Conservation (phyloP, 2,113 vertebrate genomes). For the Cnemophilus loriae region DNA sequence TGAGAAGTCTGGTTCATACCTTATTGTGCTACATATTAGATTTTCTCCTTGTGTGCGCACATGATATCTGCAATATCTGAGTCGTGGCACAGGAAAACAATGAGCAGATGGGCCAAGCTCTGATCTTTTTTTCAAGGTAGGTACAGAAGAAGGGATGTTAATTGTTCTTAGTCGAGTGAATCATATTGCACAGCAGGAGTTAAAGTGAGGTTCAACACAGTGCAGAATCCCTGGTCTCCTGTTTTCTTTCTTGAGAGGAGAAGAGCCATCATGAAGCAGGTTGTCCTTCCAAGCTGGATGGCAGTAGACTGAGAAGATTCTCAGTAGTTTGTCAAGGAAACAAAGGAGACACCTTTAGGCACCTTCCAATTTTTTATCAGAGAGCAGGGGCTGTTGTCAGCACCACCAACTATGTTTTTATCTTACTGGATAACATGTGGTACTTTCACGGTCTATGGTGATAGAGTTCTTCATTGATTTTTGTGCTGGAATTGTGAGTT, state of each 20-base stretch:
- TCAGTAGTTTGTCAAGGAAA: background rate
- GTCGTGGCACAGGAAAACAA: background rate
- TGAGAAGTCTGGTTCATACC: background rate
- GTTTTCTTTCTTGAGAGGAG: background rate
- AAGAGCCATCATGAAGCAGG: background rate
- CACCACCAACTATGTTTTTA: background rate
- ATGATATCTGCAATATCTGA: background rate
- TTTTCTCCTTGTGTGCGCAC: background rate
- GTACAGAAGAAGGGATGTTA: background rate
- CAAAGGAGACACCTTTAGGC: background rate
- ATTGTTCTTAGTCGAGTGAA: background rate
- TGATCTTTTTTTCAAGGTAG: background rate
- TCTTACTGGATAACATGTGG: background rate
- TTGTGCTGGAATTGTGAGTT: background rate
- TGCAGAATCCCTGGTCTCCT: background rate
- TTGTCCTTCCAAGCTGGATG: background rate
- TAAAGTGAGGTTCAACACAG: background rate
- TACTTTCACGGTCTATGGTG: background rate
- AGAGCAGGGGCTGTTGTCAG: background rate
- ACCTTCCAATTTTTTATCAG: background rate
- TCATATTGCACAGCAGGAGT: accelerated
- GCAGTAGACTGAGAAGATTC: background rate
- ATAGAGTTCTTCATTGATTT: background rate
- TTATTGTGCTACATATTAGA: background rate
- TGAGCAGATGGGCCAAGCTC: background rate